phyloP scores from a whole-genome alignment of 2,113 vertebrate species.

The Charina bottae region DNA sequence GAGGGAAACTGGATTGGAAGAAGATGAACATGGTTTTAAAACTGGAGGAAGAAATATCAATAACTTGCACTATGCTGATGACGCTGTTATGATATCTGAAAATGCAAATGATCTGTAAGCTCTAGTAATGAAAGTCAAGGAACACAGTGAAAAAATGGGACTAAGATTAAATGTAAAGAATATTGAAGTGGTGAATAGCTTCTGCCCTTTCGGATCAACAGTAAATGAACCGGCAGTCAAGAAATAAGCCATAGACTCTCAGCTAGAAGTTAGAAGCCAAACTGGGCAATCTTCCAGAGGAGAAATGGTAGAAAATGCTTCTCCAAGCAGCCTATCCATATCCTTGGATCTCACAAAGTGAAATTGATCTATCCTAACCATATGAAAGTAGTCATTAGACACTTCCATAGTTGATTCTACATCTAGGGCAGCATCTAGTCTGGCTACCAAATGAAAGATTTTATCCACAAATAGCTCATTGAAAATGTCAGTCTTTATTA shows the following conservation, averaged over 20 bases:
- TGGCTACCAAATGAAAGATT: not conserved
- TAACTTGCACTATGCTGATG: too few species aligned
- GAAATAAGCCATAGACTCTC: not conserved
- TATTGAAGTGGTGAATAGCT: too few species aligned
- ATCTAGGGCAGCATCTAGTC: not conserved
- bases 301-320: not conserved
- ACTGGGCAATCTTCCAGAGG: not conserved
- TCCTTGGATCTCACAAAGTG: not conserved
- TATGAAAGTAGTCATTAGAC: not conserved
- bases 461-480: not conserved
- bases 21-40: too few species aligned
- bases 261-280: not conserved
- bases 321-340: not conserved
- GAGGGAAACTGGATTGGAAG: too few species aligned
- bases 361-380: not conserved
- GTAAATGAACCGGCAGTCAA: too few species aligned
- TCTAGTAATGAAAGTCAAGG: too few species aligned
- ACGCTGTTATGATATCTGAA: too few species aligned
- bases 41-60: too few species aligned
- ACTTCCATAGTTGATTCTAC: not conserved
- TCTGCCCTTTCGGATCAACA: too few species aligned
- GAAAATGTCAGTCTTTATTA: not conserved
- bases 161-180: too few species aligned
- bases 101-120: too few species aligned
- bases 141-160: too few species aligned